These are phyloP conservation scores for Crematogaster levior DNA, from an alignment of 2,888 invertebrate species.

Conservation along the genomic window DNA sequence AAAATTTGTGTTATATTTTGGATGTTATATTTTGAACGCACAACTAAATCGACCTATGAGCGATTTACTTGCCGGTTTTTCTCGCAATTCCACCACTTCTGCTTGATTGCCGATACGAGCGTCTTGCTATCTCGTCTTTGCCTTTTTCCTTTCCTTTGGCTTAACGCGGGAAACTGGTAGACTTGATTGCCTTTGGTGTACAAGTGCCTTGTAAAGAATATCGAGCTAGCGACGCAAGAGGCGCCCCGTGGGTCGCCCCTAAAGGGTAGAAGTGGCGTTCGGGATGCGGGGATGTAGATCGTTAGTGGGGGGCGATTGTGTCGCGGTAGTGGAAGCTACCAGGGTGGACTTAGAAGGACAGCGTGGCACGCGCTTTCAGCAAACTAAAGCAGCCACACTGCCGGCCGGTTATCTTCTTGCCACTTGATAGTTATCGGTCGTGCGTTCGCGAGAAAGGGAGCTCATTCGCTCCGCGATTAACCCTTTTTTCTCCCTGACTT, in stretches of 20 bases:
- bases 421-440: constrained; percentile 32
- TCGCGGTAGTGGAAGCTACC: constrained; percentile 61
- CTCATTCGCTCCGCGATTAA: constrained; percentile 30
- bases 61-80: constrained; percentile 19
- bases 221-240: constrained; percentile 58
- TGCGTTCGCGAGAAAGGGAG: constrained; percentile 18
- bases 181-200: constrained; percentile 66
- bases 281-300: constrained; percentile 41
- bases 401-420: constrained; percentile 53
- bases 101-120: background rate
- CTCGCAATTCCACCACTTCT: background rate
- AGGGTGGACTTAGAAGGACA: constrained; percentile 64
- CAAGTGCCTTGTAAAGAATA: constrained; percentile 70
- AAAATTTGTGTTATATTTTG: background rate
- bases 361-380: constrained; percentile 68
- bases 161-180: background rate
- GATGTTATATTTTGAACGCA: background rate
- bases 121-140: background rate
- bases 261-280: constrained; percentile 47
- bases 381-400: constrained; percentile 64
- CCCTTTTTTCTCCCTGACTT: constrained; percentile 12
- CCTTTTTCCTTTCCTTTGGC: background rate
- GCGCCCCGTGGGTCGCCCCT: background rate
- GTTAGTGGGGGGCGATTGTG: constrained; percentile 56
- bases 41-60: background rate